phyloP scores from a whole-genome alignment of 1,140 invertebrate species.

The Rhopalosiphum maidis region DNA sequence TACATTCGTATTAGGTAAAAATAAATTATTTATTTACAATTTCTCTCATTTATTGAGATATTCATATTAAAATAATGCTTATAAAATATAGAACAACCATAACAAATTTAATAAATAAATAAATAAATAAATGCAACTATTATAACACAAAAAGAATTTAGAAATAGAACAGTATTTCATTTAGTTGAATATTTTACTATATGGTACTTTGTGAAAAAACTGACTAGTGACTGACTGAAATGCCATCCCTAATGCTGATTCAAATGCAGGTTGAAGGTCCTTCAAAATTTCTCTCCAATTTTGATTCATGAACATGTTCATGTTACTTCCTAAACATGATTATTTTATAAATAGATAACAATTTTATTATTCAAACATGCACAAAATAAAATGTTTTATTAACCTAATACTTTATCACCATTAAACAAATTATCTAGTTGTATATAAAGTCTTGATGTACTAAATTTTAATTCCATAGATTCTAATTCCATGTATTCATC shows the following conservation, averaged over 20 bases:
- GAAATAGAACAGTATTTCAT: background rate
- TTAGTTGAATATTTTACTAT: conserved; percentile 54
- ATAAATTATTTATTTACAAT: background rate
- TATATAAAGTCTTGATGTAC: conserved; percentile 59
- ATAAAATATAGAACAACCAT: conserved; percentile 17
- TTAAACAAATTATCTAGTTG: conserved; percentile 58
- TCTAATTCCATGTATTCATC: conserved; percentile 59
- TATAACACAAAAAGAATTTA: background rate
- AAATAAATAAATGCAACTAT: background rate
- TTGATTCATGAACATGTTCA: conserved; percentile 69
- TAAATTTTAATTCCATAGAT: conserved; percentile 59
- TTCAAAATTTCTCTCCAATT: conserved; percentile 67
- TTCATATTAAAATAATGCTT: background rate
- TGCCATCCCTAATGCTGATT: conserved; percentile 64
- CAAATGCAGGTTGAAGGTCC: conserved; percentile 65
- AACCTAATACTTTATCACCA: conserved; percentile 30
- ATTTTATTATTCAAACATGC: background rate
- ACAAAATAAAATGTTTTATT: background rate
- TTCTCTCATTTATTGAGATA: background rate
- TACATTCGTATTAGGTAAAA: background rate
- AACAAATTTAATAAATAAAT: background rate
- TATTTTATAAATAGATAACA: background rate
- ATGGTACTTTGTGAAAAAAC: conserved; percentile 64
- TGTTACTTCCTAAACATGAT: conserved; percentile 61
- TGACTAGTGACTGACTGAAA: conserved; percentile 64